These are phyloP conservation scores for Polypedilum pembai DNA, from an alignment of 1,140 invertebrate genomes.

Conservation along the genomic window DNA sequence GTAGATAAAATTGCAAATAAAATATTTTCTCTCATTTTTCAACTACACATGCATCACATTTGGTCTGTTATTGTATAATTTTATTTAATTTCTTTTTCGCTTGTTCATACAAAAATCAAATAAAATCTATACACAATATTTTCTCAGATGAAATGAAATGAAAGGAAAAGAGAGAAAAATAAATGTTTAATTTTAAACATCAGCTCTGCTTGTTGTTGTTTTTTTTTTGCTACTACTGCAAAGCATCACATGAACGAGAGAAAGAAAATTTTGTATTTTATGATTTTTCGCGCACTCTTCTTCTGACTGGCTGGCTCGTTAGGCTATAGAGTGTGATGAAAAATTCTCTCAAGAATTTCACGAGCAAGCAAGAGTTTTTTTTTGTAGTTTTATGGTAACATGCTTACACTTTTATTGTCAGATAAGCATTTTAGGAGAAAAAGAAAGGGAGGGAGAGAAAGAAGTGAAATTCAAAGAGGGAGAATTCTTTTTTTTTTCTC, in stretches of 20 bases:
- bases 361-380: background rate
- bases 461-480: background rate
- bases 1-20: background rate
- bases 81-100: background rate
- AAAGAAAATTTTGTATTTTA: background rate
- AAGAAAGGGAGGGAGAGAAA: background rate
- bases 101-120: background rate
- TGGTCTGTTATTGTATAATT: slow-evolving; percentile 10
- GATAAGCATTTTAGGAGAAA: background rate
- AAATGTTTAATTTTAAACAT: slow-evolving; percentile 27
- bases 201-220: background rate
- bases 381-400: background rate
- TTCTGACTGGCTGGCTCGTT: background rate
- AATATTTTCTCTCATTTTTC: background rate
- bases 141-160: background rate
- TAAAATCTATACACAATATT: background rate
- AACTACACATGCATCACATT: slow-evolving; percentile 5
- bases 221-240: background rate
- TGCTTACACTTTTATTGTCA: background rate
- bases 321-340: background rate
- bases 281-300: slow-evolving; percentile 21
- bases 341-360: background rate
- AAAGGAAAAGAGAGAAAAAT: slow-evolving; percentile 6
- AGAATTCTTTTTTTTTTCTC: too few species aligned
- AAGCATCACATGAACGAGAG: slow-evolving; percentile 10